Evolutionary conservation across 1,140 invertebrate genomes (phyloP).

Genomic region (Nixonia krombeini): DNA sequence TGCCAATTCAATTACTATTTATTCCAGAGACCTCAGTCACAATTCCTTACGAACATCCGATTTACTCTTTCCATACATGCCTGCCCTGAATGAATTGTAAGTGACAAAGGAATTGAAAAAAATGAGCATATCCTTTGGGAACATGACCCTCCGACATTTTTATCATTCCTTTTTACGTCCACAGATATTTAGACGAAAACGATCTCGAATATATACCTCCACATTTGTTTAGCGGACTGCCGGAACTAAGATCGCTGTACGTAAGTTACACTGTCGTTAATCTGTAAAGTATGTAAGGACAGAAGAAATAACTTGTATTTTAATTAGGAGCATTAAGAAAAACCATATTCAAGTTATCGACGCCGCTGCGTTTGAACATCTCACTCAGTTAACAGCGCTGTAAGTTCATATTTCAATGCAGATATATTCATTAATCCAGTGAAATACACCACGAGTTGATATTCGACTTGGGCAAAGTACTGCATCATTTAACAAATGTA

Average conservation of each 20-base stretch:
- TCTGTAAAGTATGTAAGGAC: conserved; percentile 23
- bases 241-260: conserved; percentile 69
- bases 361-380: conserved; percentile 65
- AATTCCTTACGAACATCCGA: conserved; percentile 67
- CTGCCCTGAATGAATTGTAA: conserved; percentile 72
- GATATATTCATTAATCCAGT: background rate
- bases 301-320: conserved; percentile 5
- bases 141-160: conserved; percentile 21
- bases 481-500: conserved; percentile 37
- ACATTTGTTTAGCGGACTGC: conserved; percentile 65
- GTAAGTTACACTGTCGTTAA: conserved; percentile 38
- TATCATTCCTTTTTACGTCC: conserved; percentile 29
- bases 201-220: conserved; percentile 64
- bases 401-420: conserved; percentile 60
- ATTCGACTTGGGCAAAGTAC: background rate
- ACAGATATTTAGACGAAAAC: conserved; percentile 70
- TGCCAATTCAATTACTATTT: no score
- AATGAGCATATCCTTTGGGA: conserved; percentile 9
- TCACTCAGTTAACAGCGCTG: conserved; percentile 70
- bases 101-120: conserved; percentile 35
- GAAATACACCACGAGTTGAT: background rate
- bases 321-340: conserved; percentile 55
- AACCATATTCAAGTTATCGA: conserved; percentile 66
- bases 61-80: conserved; percentile 68
- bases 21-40: conserved; percentile 55